phyloP scores from a whole-genome alignment of 2,888 invertebrate species.

The Resseliella maxima region DNA sequence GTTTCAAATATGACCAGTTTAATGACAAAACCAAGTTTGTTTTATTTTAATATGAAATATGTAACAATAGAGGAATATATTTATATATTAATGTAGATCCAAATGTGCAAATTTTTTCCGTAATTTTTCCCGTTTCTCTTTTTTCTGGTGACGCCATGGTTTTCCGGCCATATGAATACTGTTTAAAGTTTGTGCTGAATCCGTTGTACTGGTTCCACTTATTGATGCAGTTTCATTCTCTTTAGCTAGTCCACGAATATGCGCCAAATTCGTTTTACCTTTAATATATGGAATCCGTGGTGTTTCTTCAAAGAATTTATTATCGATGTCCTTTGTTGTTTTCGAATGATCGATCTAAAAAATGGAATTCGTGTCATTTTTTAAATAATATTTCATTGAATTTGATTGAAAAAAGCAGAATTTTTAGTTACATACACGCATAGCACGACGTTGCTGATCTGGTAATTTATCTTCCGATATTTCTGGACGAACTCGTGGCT shows the following conservation, averaged over 20 bases:
- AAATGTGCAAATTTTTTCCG: slow-evolving; percentile 85
- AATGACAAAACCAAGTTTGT: background rate
- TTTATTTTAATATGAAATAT: background rate
- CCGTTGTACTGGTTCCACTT: background rate
- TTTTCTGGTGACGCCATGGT: slow-evolving; percentile 88
- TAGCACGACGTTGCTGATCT: slow-evolving; percentile 70
- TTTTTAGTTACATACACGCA: slow-evolving; percentile 67
- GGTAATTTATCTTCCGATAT: slow-evolving; percentile 69
- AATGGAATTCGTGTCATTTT: background rate
- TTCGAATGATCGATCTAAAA: slow-evolving; percentile 61
- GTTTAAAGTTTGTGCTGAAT: slow-evolving; percentile 58
- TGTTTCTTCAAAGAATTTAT: slow-evolving; percentile 71
- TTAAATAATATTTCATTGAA: no score
- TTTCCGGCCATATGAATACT: slow-evolving; percentile 66
- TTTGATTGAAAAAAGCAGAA: slow-evolving; percentile 14
- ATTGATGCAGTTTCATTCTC: background rate
- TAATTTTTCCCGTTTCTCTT: slow-evolving; percentile 92
- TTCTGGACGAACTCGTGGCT: slow-evolving; percentile 67
- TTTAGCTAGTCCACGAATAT: slow-evolving; percentile 61
- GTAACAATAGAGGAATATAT: background rate
- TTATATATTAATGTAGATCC: slow-evolving; percentile 76
- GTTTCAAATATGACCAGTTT: no score
- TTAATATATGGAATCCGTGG: slow-evolving; percentile 66
- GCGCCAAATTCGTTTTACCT: slow-evolving; percentile 66
- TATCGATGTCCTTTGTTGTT: slow-evolving; percentile 73